These are phyloP conservation scores for Pseudochirops cupreus DNA, from an alignment of 2,797 vertebrate genomes.

Conservation along the genomic window DNA sequence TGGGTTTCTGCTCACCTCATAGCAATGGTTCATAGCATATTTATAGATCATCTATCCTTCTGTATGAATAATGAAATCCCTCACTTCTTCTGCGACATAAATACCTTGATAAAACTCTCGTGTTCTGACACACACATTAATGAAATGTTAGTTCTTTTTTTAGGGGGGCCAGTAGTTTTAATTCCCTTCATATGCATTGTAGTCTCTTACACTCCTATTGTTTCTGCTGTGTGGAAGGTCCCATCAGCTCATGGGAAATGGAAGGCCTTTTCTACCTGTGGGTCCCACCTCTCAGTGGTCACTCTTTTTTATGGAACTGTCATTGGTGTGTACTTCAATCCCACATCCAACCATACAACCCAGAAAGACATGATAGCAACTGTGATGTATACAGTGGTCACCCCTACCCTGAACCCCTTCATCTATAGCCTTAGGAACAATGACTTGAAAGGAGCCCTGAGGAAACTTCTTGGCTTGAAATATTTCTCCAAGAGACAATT, in stretches of 20 bases:
- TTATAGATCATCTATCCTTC: not conserved
- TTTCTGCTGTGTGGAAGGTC: conserved; percentile 42
- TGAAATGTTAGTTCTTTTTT: conserved; percentile 43
- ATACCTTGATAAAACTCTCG: conserved; percentile 46
- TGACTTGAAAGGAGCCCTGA: conserved; percentile 61
- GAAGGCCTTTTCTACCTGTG: conserved; percentile 64
- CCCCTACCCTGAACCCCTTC: conserved; percentile 68
- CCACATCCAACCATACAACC: not conserved
- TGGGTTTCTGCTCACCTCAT: not conserved
- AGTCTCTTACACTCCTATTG: not conserved
- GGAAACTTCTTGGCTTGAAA: not conserved
- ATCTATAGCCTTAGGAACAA: conserved; percentile 71
- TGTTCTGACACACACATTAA: conserved; percentile 59
- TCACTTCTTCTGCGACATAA: conserved; percentile 3
- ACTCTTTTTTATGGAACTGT: conserved; percentile 61
- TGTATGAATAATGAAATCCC: not conserved
- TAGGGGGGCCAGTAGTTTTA: not conserved
- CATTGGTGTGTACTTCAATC: conserved; percentile 1
- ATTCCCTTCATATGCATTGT: conserved; percentile 44
- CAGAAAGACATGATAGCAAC: conserved; percentile 51
- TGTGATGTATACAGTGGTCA: conserved; percentile 58
- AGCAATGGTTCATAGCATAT: not conserved
- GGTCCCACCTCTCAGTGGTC: conserved; percentile 68
- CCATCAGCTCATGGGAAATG: conserved; percentile 42
- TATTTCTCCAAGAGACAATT: not conserved